Evolutionary conservation across 2,113 vertebrate species (phyloP), one percentile per base, ranked within the genome.

Genomic region (Talpa occidentalis): DNA sequence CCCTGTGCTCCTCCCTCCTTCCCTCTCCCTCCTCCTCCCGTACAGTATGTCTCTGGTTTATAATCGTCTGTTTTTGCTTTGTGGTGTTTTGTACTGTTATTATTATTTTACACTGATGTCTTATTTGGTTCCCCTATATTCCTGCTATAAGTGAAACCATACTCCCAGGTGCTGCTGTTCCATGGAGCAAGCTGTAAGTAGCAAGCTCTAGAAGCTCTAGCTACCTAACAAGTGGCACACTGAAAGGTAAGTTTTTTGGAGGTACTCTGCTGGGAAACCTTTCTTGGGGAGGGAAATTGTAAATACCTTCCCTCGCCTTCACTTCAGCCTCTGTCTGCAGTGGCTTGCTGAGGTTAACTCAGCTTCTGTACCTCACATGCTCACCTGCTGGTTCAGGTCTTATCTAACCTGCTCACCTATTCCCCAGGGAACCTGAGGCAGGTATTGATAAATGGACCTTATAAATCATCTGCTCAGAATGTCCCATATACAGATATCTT

Each of bases 141-240:
- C n/a, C n/a, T n/a, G n/a, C n/a, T n/a, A n/a, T n/a, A n/a, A n/a
- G n/a, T n/a, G n/a, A n/a, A n/a, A 42, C 37, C 22, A 10, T 10
- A 28, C 28, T 73, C n/a, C 30, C 47, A 35, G 54, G 40, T 3
- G 32, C 30, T 21, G 49, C 10, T 1, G 30, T 37, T 21, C 28
- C 24, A 3, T 0, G 28, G 72, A 32, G 15, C 69, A 49, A 2
- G n/a, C 15, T 56, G 54, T 54, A 2, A 22, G 21, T 1, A 56
- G 54, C 54, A 56, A 15, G 59, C 54, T 59, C 47, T 4, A 47
- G 47, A 62, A 35, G 82, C 60, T 88, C 52, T 56, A 4, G 11
- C 1, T 2, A 24, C 8, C 5, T 42, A 69, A 40, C 47, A 69
- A 10, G 2, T 1, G 21, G 59, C 72, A 28, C 44, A 3, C 0